Evolutionary conservation across 2,113 vertebrate genomes (phyloP), one percentile per base, ranked within the genome.

Genomic region (Tyto alba): DNA sequence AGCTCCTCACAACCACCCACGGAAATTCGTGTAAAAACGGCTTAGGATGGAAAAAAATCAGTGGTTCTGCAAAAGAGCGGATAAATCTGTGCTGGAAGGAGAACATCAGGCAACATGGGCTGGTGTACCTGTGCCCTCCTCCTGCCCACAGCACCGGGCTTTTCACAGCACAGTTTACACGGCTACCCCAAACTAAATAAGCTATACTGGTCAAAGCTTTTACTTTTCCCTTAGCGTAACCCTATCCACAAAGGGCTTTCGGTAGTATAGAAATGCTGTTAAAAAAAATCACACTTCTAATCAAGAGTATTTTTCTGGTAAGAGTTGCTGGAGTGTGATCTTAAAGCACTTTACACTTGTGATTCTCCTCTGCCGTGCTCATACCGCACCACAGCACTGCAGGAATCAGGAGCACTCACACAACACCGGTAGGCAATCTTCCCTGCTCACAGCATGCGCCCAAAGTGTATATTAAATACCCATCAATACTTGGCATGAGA

Each of bases 271-370:
- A 88, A 84, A 80, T 43, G 60, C n/a, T 86, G 62, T 88, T 89
- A 9, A 78, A 87, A 90, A 72, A 93, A 78, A 75, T 92, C 83
- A 89, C 94, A 94, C 96, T 92, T 93, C 92, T 92, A 89, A 96
- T 94, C 80, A 94, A 87, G 90, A 95, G 69, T 93, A 96, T 91
- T 93, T 93, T 95, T 94, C 80, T 90, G 90, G 92, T 84, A 87
- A 69, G 89, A 94, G 77, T 87, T 97, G 83, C 83, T 93, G 21
- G 90, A 89, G 92, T 97, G 92, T 96, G 90, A 96, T 97, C 83
- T 90, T 93, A 95, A 89, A 90, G 96, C 94, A 96, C 96, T 97
- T 97, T 89, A 85, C 96, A 96, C 96, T 96, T 97, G 90, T 96
- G 96, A 97, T 92, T 96, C 90, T 97, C 40, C 83, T 96, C 80